Evolutionary conservation across 92 coral and sea anemone genomes (phyloP), one percentile per base, ranked within the genome.

Genomic region (Phymanthus crucifer): DNA sequence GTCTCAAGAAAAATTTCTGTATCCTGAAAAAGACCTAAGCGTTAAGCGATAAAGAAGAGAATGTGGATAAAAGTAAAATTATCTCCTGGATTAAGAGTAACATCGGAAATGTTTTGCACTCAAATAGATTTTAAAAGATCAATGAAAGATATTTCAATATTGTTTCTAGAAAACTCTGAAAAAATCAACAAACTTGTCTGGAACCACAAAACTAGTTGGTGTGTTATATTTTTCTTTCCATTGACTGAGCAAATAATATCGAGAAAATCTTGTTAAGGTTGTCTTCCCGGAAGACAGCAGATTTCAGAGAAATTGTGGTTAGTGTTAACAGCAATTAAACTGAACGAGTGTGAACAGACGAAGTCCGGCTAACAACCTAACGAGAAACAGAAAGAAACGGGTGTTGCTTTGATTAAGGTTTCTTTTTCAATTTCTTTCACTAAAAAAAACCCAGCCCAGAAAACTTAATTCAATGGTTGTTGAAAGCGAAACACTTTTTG

Each of bases 301-400:
- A 77, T 77, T 24, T 19, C 27, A 77, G 72, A 19, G 54, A 61
- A 40, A 77, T 61, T 77, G 34, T 64, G 71, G 40, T 38, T 66
- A 61, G 72, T 77, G 81, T 77, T 77, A 77, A 77, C 72, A 77
- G 56, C 52, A 77, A 77, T 77, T 77, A 64, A 61, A 61, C 26
- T 23, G 54, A 27, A 52, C 72, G 64, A 77, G 58, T 29, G 72
- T 12, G 81, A 77, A 77, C 73, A 69, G 73, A 34, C 40, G 47
- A 69, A 69, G 43, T 69, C 73, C 29, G 73, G 73, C 73, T 69
- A 69, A 64, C 33, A 48, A 61, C 72, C 65, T 38, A 77, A 64
- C 81, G 33, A 77, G 18, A 18, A 61, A 21, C n/a, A 37, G 35
- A 71, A 38, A 21, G 21, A 33, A 35, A 5, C 2, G 52, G 46